Conservation (phyloP, 2,888 invertebrate species). For the Melanargia galathea region DNA sequence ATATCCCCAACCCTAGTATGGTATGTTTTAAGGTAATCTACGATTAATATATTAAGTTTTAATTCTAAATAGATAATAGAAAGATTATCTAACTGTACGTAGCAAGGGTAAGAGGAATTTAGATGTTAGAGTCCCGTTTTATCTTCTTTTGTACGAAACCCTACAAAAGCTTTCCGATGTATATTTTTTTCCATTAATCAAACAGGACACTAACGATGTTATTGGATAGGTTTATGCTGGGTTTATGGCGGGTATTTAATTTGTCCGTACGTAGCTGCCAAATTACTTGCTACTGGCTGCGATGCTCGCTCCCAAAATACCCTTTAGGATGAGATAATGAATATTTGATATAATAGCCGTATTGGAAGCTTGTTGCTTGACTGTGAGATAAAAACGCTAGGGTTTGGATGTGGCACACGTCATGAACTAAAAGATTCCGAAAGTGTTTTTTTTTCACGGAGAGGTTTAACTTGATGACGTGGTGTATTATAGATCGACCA, state of each 20-base stretch:
- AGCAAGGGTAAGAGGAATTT: no score
- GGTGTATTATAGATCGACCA: no score
- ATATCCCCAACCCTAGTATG: no score
- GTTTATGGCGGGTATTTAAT: conserved; percentile 51
- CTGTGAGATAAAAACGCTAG: conserved; percentile 6
- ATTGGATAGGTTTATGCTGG: conserved; percentile 43
- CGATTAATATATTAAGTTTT: no score
- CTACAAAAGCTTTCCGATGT: conserved; percentile 27
- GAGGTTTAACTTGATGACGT: no score
- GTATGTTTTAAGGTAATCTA: no score
- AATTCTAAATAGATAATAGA: no score
- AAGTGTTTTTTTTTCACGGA: no score
- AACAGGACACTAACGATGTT: conserved; percentile 41
- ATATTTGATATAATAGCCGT: conserved; percentile 72
- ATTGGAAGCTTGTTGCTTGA: conserved; percentile 53
- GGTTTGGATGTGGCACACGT: conserved; percentile 30
- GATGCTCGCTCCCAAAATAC: conserved; percentile 47
- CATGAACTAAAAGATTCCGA: no score
- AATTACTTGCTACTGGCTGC: conserved; percentile 53
- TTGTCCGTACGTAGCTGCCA: conserved; percentile 55
- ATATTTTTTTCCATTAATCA: conserved; percentile 38
- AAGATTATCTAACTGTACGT: no score
- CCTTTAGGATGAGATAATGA: conserved; percentile 70
- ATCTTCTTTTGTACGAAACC: not conserved
- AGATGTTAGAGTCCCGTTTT: not conserved